Evolutionary conservation across 2,797 vertebrate species (phyloP), one percentile per base, ranked within the genome.

Genomic region (Otolemur crassicaudatus): DNA sequence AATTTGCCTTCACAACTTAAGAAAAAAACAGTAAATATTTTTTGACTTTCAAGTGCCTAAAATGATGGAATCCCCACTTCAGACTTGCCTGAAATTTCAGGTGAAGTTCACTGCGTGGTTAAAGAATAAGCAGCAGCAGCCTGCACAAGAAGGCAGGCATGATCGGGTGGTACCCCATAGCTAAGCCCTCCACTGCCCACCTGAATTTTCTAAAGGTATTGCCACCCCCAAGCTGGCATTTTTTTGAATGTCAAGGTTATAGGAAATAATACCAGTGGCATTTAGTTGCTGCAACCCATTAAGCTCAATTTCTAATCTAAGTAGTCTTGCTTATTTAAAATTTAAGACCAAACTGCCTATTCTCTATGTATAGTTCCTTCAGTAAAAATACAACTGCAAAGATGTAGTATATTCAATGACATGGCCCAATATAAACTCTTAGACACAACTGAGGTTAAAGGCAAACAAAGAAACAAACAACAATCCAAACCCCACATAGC

Each of bases 291-390:
- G 7, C 85, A 65, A 69, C 25, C 37, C 14, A 69, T 82, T 34
- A 93, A 82, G 40, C 4, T 88, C 34, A 92, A 90, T 63, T 90
- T 95, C 43, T 90, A 34, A 11, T 94, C 43, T 90, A 34, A 10
- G 17, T 25, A 90, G 40, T 13, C 67, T 77, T 82, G 6, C 11
- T 69, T 94, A 69, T 60, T 91, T 40, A n/a, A 91, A 73, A 60
- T 86, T 91, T 56, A 75, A 75, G 49, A 20, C 20, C 25, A 34
- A 5, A 1, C 23, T 94, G 9, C 19, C 40, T 49, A 34, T 72
- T 72, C 49, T 88, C 9, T 37, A 3, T 43, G 4, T 63, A 77
- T 0, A 43, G 75, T n/a, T 19, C 43, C 34, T 82, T 63, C 12
- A 58, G 53, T 58, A 85, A 85, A 77, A 77, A 79, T 16, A 31